Percentiles rank a stretch among this genome's conserved stretches.
Conservation (phyloP, 1,140 invertebrate species). For the Piezodorus guildinii region DNA sequence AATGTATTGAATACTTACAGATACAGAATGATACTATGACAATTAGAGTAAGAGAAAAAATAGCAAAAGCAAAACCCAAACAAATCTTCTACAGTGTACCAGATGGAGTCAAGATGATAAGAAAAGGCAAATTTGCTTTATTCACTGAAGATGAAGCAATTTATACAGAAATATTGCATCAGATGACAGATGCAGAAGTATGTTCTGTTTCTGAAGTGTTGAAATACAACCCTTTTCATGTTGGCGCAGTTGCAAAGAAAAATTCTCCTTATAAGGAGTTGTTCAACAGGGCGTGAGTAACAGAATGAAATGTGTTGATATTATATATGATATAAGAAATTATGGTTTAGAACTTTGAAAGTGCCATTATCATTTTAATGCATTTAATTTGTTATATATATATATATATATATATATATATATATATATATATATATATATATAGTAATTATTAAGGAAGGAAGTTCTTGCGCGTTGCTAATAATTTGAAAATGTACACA, state of each 20-base stretch:
- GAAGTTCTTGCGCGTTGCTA: too few species aligned
- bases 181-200: slow-evolving; percentile 13
- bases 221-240: slow-evolving; percentile 19
- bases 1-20: neutral
- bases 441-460: too few species aligned
- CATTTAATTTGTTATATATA: too few species aligned
- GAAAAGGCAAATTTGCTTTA: slow-evolving; percentile 18
- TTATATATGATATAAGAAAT: too few species aligned
- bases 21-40: slow-evolving; percentile 14
- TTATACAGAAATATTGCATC: slow-evolving; percentile 9
- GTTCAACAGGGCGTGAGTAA: slow-evolving; percentile 19
- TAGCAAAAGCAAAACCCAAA: slow-evolving; percentile 1
- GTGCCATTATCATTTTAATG: too few species aligned
- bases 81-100: slow-evolving; percentile 3
- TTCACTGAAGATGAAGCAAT: slow-evolving; percentile 18
- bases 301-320: too few species aligned
- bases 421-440: too few species aligned
- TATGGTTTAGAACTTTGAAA: too few species aligned
- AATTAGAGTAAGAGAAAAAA: slow-evolving; percentile 4
- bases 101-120: slow-evolving; percentile 15
- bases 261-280: slow-evolving; percentile 19
- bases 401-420: too few species aligned
- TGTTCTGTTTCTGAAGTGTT: slow-evolving; percentile 18
- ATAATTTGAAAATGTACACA: too few species aligned
- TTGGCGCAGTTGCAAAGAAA: slow-evolving; percentile 12